Evolutionary conservation across 2,888 invertebrate genomes (phyloP), one percentile per base, ranked within the genome.

Genomic region (Troides helena): DNA sequence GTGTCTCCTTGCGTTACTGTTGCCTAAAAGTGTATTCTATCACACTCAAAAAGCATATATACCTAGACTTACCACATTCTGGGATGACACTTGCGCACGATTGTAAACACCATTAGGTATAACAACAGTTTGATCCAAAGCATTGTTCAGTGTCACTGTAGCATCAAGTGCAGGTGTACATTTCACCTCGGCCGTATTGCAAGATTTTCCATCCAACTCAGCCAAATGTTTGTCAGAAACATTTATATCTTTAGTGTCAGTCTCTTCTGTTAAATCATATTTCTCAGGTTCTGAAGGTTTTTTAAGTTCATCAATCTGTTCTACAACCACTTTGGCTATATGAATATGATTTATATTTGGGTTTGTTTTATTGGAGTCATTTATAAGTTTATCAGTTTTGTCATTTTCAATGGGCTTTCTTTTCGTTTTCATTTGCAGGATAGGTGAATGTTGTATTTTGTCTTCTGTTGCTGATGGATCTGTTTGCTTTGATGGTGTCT

Each of bases 41-140:
- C 39, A 39, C 39, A 10, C 39, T 1, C 8, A 6, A 53, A 18
- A 53, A 53, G 18, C 14, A 53, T 18, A n/a, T 53, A 53, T 4
- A 53, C 6, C 8, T n/a, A 53, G n/a, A 25, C 89, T 87, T 70
- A 89, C 89, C 72, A 83, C 74, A 74, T 74, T 79, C 62, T 80
- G 81, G 7, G 86, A 84, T 0, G 85, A 82, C 0, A 79, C 74
- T 0, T 85, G 85, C 0, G 76, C 82, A 72, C 88, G 87, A 56
- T 81, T 81, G 65, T 84, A 87, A 0, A 84, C 76, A 0, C 86
- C 88, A 67, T 86, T 88, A 0, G 85, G 80, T 57, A 90, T 57
- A 2, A 87, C 84, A 43, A 88, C 71, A 1, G 90, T 89, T n/a
- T 80, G 80, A 58, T 91, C 85, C 83, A 87, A 81, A 36, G 81